Evolutionary conservation across 2,888 invertebrate species (phyloP).

Genomic region (Dryobota labecula): DNA sequence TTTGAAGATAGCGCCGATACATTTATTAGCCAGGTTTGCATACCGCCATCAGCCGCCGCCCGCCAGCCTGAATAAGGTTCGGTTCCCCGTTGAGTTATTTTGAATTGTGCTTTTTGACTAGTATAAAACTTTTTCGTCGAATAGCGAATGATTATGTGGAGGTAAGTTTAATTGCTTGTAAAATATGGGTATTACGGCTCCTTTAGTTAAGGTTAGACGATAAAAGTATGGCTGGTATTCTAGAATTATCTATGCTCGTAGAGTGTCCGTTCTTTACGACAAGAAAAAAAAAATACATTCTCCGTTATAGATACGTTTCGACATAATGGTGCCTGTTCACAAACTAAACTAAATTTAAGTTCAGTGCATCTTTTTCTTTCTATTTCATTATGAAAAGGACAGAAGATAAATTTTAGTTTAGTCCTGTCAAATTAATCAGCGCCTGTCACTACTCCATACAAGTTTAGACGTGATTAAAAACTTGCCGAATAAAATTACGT

Average conservation of each 20-base stretch:
- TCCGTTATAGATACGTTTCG: no score
- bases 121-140: slow-evolving; percentile 50
- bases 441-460: no score
- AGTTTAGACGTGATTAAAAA: no score
- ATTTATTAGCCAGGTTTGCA: slow-evolving; percentile 87
- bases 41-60: slow-evolving; percentile 71
- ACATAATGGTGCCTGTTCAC: no score
- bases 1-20: slow-evolving; percentile 89
- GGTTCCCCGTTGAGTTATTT: slow-evolving; percentile 64
- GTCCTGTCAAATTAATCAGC: no score
- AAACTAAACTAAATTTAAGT: no score
- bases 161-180: slow-evolving; percentile 49
- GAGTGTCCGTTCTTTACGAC: no score
- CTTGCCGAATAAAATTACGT: no score
- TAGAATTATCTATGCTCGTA: neutral
- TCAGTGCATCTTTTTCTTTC: no score
- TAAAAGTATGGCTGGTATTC: neutral
- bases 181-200: neutral
- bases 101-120: slow-evolving; percentile 63
- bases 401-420: no score
- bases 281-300: no score
- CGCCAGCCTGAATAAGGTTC: slow-evolving; percentile 63
- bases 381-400: no score
- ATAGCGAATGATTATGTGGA: slow-evolving; percentile 23
- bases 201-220: neutral